A percentile compares a stretch with the other conserved stretches of the same genome.
phyloP scores from a whole-genome alignment of 2,797 vertebrate genomes.

The Tragopan temminckii region DNA sequence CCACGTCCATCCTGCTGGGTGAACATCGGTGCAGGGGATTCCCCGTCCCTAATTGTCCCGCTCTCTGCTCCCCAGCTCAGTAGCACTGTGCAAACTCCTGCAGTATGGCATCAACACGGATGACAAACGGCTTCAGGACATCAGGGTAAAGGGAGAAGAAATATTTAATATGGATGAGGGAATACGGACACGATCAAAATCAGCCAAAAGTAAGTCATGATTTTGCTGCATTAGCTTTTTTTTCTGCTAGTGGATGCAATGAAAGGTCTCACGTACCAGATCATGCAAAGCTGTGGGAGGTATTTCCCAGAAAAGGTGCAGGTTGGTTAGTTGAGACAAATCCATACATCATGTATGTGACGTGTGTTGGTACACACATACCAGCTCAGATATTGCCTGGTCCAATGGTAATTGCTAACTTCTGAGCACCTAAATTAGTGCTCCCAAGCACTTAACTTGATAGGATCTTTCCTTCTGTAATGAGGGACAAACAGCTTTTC shows the following conservation, averaged over 20 bases:
- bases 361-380: too few relatives aligned
- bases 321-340: neutral
- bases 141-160: slow-evolving; percentile 96
- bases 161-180: slow-evolving; percentile 92
- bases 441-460: neutral
- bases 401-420: neutral
- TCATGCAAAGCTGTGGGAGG: neutral
- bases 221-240: neutral
- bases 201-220: slow-evolving; percentile 90
- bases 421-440: neutral
- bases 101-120: slow-evolving; percentile 96
- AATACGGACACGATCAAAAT: slow-evolving; percentile 95
- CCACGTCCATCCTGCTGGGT: neutral
- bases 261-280: neutral
- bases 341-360: neutral
- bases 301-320: neutral
- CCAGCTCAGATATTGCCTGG: neutral
- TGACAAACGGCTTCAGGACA: slow-evolving; percentile 97
- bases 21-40: neutral
- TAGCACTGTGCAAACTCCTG: slow-evolving; percentile 96
- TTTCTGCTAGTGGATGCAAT: neutral
- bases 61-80: slow-evolving; percentile 84
- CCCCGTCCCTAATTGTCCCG: accelerated
- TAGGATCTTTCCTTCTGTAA: neutral
- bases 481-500: neutral